A percentile compares a stretch with the other conserved stretches of the same genome.
phyloP scores from a whole-genome alignment of 2,797 vertebrate genomes.

The Pantherophis vulpinus region DNA sequence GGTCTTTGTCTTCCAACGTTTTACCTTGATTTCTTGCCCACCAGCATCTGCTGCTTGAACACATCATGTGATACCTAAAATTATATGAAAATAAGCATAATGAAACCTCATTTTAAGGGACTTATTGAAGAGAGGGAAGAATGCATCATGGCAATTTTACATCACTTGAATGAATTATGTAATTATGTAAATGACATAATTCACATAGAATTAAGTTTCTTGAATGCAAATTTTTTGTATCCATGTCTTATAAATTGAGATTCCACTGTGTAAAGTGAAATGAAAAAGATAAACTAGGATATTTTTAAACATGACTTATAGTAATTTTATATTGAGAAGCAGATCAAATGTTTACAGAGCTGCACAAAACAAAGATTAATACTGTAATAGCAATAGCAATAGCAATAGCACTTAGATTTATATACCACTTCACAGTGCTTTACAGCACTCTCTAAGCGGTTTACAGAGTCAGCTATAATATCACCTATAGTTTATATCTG shows the following conservation, averaged over 20 bases:
- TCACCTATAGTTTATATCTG: background rate
- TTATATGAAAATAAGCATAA: slow-evolving; percentile 20
- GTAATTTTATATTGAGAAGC: slow-evolving; percentile 45
- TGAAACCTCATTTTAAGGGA: background rate
- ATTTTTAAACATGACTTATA: slow-evolving; percentile 42
- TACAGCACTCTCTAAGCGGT: no score
- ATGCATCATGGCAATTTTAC: background rate
- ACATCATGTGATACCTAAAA: background rate
- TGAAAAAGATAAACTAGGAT: slow-evolving; percentile 46
- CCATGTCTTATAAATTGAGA: background rate
- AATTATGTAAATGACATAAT: background rate
- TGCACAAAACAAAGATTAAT: slow-evolving; percentile 9
- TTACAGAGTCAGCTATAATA: background rate
- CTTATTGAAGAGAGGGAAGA: background rate
- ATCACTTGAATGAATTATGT: background rate
- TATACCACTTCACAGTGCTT: no score
- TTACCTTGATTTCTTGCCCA: background rate
- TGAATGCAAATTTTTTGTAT: background rate
- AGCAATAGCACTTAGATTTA: no score
- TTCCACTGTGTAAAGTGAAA: slow-evolving; percentile 47
- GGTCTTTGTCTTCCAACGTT: background rate
- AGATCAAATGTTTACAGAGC: slow-evolving; percentile 22
- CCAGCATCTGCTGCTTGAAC: background rate
- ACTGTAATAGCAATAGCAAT: background rate
- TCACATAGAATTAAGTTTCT: background rate